Base-by-base conservation (phyloP, 2,113 vertebrate species). In the Catharus bicknelli region DNA sequence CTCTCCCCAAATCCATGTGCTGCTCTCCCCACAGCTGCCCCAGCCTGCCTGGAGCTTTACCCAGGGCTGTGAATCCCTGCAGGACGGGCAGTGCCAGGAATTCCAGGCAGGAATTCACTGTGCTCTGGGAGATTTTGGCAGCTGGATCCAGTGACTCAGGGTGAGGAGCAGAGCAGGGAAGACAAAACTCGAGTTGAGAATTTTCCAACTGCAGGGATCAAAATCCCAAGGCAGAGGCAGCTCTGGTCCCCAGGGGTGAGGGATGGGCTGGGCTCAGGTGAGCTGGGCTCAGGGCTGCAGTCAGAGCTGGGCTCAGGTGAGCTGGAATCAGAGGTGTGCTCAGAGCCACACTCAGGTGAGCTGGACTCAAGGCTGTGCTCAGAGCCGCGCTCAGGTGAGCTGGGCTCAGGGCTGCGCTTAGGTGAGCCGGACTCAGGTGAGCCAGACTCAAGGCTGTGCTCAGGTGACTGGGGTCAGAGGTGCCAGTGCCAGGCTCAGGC, bases 101-200 rank as follows among this genome's bases (percentile, higher is more conserved):
- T 13, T 1, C 73, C 68, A 1, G 0, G 25, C 0, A 0, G 76
- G 77, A 88, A 58, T 23, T 54, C n/a, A 3, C 66, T 16, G 48
- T 1, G 8, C 3, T 2, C 2, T 3, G 26, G 54, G 7, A 5
- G 10, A 30, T 63, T 80, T 36, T 6, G 50, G 88, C 77, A 83
- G 58, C 64, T 30, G 58, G 40, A 23, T 9, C 16, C n/a, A 5
- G 14, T 1, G 25, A 26, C 36, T 74, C 4, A 0, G 53, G 59
- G 43, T 4, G 21, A 83, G 61, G 2, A 17, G 30, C 32, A 9
- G 30, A 43, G 45, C 3, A 2, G 21, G 1, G 5, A 51, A 20
- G 45, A 34, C 34, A 40, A 54, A 70, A 36, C 7, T 3, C 0
- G n/a, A 5, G 0, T 0, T 4, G 34, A 47, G 8, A 16, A n/a